These are phyloP conservation scores for Clivina fossor DNA, from an alignment of 2,888 invertebrate species.

Conservation along the genomic window DNA sequence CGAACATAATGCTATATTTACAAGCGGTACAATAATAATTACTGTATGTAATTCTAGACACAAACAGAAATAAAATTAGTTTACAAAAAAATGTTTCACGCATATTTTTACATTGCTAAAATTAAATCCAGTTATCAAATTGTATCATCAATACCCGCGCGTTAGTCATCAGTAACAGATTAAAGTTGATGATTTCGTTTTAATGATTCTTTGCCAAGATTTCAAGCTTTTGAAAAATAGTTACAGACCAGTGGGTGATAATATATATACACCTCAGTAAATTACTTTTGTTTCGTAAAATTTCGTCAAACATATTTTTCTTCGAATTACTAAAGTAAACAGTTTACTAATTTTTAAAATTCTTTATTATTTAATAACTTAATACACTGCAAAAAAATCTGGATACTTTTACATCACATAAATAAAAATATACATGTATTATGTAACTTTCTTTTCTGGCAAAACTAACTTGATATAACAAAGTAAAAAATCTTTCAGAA, in stretches of 20 bases:
- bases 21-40: background rate
- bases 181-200: constrained; percentile 8
- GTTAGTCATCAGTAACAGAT: constrained; percentile 21
- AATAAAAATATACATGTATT: background rate
- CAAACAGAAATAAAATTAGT: background rate
- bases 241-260: constrained; percentile 20
- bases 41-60: too few relatives aligned
- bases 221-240: constrained; percentile 20
- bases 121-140: background rate
- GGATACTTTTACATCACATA: background rate
- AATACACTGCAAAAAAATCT: background rate
- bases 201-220: constrained; percentile 14
- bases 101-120: background rate
- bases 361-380: background rate
- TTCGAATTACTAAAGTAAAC: constrained; percentile 11
- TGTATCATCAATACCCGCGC: background rate
- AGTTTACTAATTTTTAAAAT: background rate
- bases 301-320: constrained; percentile 2
- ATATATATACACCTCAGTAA: too few relatives aligned
- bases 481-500: background rate
- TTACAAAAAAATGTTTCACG: background rate
- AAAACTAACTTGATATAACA: background rate
- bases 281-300: constrained; percentile 9
- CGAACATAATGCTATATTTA: too few relatives aligned
- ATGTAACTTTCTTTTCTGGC: background rate